Evolutionary conservation across 2,888 invertebrate species (phyloP), one percentile per base, ranked within the genome.

Genomic region (Oligia strigilis): DNA sequence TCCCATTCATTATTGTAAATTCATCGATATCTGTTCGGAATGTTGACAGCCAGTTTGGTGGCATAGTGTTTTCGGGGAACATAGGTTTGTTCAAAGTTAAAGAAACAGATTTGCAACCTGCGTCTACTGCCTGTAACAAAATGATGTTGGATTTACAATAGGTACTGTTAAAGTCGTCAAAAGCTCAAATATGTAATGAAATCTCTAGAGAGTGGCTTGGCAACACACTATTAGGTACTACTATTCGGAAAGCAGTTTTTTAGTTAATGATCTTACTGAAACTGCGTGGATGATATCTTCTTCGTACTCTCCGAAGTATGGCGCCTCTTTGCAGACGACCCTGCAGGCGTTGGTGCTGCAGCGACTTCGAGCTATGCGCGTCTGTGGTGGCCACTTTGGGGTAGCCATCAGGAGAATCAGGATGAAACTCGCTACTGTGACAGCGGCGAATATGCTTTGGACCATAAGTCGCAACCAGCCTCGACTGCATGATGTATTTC

Each of bases 391-490:
- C n/a, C 82, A 82, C 13, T 80, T 84, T 14, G 91, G 90, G 13
- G 94, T 84, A 0, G 96, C 87, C 93, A 95, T 93, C 19, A 93
- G 52, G 1, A 96, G 88, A 29, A 97, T 96, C 29, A 97, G 81
- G 6, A 95, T 90, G 82, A 97, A 97, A 77, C 96, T 96, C 23
- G 89, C 84, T 3, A 95, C 95, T 2, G 95, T 96, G 62, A 97
- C 90, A 0, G 91, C 76, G 0, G 95, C 95, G 78, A 96, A 97
- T 72, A 93, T 90, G 19, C 86, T 87, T 83, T 97, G 96, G 0
- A 96, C 93, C 19, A 94, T 78, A 19, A 94, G 67, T 14, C 94
- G 93, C 0, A 96, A 88, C 96, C 96, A 96, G 14, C 95, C 95
- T 13, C 92, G 91, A 80, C 93, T 95, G 88, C 96, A 96, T 88